A percentile compares a stretch with the other conserved stretches of the same genome.
Evolutionary conservation across 2,888 invertebrate genomes (phyloP).

Genomic region (Artemia sp.): DNA sequence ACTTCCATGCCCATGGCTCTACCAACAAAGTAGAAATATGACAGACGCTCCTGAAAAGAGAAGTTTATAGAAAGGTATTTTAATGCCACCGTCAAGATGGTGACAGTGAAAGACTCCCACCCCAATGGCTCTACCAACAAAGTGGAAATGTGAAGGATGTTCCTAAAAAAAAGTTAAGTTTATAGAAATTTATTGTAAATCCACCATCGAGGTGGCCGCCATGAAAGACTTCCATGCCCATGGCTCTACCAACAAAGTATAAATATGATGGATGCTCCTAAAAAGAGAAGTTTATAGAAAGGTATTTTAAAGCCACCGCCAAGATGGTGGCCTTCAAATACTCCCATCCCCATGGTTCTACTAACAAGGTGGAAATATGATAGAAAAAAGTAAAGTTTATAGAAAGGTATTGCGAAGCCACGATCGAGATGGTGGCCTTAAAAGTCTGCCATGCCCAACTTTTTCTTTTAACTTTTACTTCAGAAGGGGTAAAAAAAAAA

Average conservation of each 20-base stretch:
- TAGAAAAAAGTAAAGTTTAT: slow-evolving; percentile 33
- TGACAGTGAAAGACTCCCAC: slow-evolving; percentile 94
- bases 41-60: too few species aligned
- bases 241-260: slow-evolving; percentile 86
- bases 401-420: too few species aligned
- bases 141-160: slow-evolving; percentile 91
- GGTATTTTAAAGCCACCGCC: slow-evolving; percentile 93
- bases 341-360: slow-evolving; percentile 79
- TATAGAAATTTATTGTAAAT: slow-evolving; percentile 91
- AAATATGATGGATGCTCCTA: slow-evolving; percentile 90
- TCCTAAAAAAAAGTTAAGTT: slow-evolving; percentile 41
- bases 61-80: slow-evolving; percentile 78
- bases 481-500: too few species aligned
- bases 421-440: too few species aligned
- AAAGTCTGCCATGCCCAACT: too few species aligned
- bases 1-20: neutral
- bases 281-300: slow-evolving; percentile 54
- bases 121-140: slow-evolving; percentile 84
- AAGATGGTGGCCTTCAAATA: slow-evolving; percentile 90
- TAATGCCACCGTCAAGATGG: slow-evolving; percentile 88
- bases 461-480: too few species aligned
- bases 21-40: slow-evolving; percentile 14
- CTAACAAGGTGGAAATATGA: slow-evolving; percentile 97
- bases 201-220: slow-evolving; percentile 92
- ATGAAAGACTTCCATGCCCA: slow-evolving; percentile 91